phyloP scores from a whole-genome alignment of 2,888 invertebrate species.

The Autographa gamma region DNA sequence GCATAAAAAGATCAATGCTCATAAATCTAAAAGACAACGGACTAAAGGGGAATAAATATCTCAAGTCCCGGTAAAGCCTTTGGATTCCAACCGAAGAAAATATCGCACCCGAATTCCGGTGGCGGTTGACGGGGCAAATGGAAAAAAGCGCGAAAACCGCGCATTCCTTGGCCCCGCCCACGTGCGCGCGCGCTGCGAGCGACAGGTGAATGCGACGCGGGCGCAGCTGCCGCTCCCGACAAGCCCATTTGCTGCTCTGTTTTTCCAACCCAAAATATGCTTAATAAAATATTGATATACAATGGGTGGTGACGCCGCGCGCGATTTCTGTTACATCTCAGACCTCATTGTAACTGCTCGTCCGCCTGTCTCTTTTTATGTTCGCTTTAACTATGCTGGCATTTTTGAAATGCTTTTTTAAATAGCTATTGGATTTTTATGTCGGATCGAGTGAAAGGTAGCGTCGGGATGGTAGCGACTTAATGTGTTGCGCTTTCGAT shows the following conservation, averaged over 20 bases:
- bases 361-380: constrained; percentile 58
- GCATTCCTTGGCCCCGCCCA: constrained; percentile 83
- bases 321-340: constrained; percentile 67
- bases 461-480: constrained; percentile 26
- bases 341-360: constrained; percentile 68
- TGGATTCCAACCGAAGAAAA: constrained; percentile 85
- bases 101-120: constrained; percentile 88
- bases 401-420: constrained; percentile 44
- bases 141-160: constrained; percentile 82
- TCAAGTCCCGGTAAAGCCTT: constrained; percentile 83
- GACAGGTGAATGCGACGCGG: constrained; percentile 86
- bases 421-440: constrained; percentile 49
- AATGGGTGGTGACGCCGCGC: constrained; percentile 79
- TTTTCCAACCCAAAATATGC: constrained; percentile 78
- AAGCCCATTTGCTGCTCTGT: constrained; percentile 79
- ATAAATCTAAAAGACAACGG: constrained; percentile 78
- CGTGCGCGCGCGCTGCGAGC: constrained; percentile 76
- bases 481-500: constrained; percentile 38
- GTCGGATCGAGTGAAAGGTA: constrained; percentile 44
- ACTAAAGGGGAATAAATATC: constrained; percentile 79
- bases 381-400: constrained; percentile 45
- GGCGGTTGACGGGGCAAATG: constrained; percentile 79
- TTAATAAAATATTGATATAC: constrained; percentile 84
- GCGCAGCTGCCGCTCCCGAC: constrained; percentile 76
- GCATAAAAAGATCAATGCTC: constrained; percentile 68